Conservation (phyloP, 2,888 invertebrate species). For the Leptinotarsa peninsularis region DNA sequence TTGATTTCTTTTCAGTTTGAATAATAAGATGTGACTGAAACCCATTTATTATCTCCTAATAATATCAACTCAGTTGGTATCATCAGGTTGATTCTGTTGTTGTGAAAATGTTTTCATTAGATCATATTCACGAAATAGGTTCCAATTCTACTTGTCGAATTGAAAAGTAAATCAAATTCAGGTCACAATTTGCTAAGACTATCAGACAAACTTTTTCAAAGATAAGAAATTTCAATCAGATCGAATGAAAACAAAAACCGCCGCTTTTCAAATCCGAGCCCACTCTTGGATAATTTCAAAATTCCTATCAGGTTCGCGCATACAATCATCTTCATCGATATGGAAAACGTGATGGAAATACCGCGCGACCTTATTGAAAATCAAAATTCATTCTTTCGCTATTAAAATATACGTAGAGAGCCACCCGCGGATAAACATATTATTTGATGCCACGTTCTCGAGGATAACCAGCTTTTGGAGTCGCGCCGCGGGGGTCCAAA, state of each 20-base stretch:
- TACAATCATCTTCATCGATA: constrained; percentile 46
- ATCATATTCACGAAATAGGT: no score
- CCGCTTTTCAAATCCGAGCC: not conserved
- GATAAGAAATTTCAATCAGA: not conserved
- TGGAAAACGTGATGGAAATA: constrained; percentile 61
- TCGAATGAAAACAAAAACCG: constrained; percentile 21
- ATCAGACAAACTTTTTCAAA: no score
- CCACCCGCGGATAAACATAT: constrained; percentile 62
- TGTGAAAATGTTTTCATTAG: no score
- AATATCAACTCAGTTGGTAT: no score
- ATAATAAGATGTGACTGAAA: no score
- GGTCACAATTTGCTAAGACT: no score
- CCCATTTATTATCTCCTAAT: no score
- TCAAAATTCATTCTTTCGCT: constrained; percentile 66
- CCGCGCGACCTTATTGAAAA: constrained; percentile 61
- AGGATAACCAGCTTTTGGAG: constrained; percentile 44
- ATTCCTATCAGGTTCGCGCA: constrained; percentile 38
- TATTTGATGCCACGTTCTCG: constrained; percentile 49
- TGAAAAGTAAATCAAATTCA: not conserved
- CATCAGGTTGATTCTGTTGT: no score
- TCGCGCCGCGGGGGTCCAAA: constrained; percentile 49
- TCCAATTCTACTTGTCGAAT: not conserved
- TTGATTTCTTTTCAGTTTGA: no score
- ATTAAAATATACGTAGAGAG: constrained; percentile 63
- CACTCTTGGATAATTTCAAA: constrained; percentile 31